phyloP scores from a whole-genome alignment of 1,140 invertebrate genomes.

The Ostrea edulis region DNA sequence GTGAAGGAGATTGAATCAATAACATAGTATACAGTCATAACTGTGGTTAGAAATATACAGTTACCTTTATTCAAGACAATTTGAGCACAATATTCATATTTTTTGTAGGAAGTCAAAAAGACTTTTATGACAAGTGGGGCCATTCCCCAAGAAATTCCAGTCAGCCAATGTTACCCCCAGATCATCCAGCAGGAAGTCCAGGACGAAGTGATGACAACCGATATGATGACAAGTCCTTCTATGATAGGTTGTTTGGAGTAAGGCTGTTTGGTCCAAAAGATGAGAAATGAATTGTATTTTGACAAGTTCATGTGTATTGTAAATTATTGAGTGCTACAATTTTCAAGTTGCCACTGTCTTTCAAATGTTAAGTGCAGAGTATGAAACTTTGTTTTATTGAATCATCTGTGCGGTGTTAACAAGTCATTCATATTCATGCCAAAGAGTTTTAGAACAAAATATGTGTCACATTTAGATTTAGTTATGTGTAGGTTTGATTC shows the following conservation, averaged over 20 bases:
- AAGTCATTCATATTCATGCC: no score
- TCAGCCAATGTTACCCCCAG: background rate
- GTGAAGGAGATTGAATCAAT: no score
- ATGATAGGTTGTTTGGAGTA: background rate
- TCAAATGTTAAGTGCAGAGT: background rate
- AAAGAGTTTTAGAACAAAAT: no score
- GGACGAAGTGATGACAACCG: background rate
- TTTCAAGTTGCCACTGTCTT: conserved; percentile 8
- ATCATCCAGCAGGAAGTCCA: background rate
- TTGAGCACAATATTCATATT: no score
- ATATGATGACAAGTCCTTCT: background rate
- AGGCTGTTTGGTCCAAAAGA: conserved; percentile 19
- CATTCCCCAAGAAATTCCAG: background rate
- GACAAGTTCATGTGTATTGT: background rate
- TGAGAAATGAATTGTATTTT: background rate
- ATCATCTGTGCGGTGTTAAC: background rate
- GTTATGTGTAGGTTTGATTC: no score
- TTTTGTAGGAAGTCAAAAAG: background rate
- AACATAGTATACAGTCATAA: no score
- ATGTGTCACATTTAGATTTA: no score
- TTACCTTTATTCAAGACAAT: no score
- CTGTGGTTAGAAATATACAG: no score
- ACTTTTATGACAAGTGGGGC: background rate
- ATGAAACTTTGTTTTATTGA: background rate
- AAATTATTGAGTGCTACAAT: background rate